A percentile compares a stretch with the other conserved stretches of the same genome.
Conservation (phyloP, 1,140 invertebrate species). For the Drosophila nannoptera region DNA sequence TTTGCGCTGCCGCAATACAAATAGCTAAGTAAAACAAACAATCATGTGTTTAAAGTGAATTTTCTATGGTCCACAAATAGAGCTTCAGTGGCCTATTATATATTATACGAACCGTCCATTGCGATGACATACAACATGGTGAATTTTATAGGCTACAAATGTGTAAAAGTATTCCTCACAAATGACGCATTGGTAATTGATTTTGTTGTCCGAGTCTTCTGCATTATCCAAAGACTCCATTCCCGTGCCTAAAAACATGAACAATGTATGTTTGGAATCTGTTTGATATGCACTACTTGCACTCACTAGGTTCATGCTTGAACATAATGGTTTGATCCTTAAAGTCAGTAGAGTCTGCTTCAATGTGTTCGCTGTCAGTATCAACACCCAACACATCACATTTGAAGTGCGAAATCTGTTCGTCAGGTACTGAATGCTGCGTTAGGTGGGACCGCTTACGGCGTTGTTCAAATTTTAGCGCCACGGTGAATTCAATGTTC, state of each 20-base stretch:
- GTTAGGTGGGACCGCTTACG: constrained; percentile 34
- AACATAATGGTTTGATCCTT: constrained; percentile 16
- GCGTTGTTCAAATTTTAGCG: constrained; percentile 55
- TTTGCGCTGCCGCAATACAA: constrained; percentile 28
- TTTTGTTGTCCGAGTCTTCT: background rate
- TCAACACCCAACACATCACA: background rate
- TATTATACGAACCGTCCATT: constrained; percentile 14
- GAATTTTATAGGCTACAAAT: constrained; percentile 21
- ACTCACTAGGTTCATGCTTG: constrained; percentile 23
- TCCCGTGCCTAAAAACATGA: background rate
- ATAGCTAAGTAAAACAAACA: constrained; percentile 63
- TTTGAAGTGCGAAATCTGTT: background rate
- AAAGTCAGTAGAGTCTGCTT: background rate
- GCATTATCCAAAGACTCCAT: background rate
- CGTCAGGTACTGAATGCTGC: background rate
- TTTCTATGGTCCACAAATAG: background rate
- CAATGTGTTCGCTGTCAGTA: background rate
- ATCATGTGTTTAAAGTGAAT: constrained; percentile 1
- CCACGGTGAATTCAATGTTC: constrained; percentile 59
- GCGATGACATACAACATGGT: constrained; percentile 31
- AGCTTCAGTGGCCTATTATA: background rate
- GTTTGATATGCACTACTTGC: background rate
- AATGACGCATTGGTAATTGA: constrained; percentile 19
- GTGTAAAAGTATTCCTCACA: constrained; percentile 22
- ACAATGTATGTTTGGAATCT: background rate